These are phyloP conservation scores for Polypedilum pembai DNA, from an alignment of 1,140 invertebrate genomes.

Conservation along the genomic window DNA sequence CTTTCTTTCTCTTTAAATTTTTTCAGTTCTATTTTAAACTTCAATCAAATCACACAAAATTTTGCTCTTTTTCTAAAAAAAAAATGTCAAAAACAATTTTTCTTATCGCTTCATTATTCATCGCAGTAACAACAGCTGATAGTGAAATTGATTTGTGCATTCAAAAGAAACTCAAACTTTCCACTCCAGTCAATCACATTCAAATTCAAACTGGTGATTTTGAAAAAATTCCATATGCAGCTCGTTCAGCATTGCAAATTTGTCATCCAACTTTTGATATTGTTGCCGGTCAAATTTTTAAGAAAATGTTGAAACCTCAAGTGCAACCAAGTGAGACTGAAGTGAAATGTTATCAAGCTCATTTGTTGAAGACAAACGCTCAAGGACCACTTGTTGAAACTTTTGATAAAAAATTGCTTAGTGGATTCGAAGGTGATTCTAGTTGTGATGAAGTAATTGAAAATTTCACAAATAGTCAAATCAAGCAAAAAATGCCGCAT, in stretches of 20 bases:
- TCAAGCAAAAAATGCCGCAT: not conserved
- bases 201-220: not conserved
- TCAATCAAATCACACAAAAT: not conserved
- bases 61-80: not conserved
- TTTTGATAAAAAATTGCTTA: not conserved
- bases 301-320: not conserved
- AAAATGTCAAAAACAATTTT: not conserved
- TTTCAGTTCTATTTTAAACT: not conserved
- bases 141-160: not conserved
- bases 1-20: too few species aligned
- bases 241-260: not conserved
- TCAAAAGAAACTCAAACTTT: not conserved
- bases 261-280: conserved; percentile 8
- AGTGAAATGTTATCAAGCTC: not conserved
- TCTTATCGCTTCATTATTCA: not conserved
- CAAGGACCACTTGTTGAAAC: not conserved
- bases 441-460: not conserved
- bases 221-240: not conserved
- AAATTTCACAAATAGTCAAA: not conserved
- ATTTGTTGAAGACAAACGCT: not conserved
- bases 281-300: not conserved
- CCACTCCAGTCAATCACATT: not conserved
- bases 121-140: not conserved
- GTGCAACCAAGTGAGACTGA: not conserved
- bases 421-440: not conserved